These are phyloP conservation scores for Tiliacea aurago DNA, from an alignment of 2,888 invertebrate species.

Conservation along the genomic window DNA sequence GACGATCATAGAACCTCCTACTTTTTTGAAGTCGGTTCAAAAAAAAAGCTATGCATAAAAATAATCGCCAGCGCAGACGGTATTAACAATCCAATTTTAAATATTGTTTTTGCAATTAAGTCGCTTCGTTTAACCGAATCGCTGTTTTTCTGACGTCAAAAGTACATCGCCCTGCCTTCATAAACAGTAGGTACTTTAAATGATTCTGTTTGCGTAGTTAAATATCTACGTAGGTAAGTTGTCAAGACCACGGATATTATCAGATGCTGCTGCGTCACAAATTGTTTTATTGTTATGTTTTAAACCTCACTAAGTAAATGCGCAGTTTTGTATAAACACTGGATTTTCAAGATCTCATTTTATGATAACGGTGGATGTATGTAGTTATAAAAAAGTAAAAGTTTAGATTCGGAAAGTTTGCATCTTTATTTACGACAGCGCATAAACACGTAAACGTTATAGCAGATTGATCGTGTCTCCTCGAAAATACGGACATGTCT, in stretches of 20 bases:
- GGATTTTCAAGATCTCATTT: slow-evolving; percentile 31
- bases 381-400: slow-evolving; percentile 22
- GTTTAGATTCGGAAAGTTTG: slow-evolving; percentile 26
- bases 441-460: slow-evolving; percentile 20
- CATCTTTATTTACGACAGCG: slow-evolving; percentile 27
- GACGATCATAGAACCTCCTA: too few species aligned
- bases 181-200: slow-evolving; percentile 58
- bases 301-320: slow-evolving; percentile 40
- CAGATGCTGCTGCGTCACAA: slow-evolving; percentile 59
- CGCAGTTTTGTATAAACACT: slow-evolving; percentile 24
- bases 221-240: slow-evolving; percentile 52
- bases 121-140: slow-evolving; percentile 22
- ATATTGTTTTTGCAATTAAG: slow-evolving; percentile 33
- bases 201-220: slow-evolving; percentile 52
- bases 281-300: slow-evolving; percentile 57
- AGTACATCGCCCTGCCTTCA: slow-evolving; percentile 55
- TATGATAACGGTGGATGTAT: slow-evolving; percentile 23
- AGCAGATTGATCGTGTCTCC: slow-evolving; percentile 26
- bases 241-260: slow-evolving; percentile 61
- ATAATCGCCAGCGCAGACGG: not conserved
- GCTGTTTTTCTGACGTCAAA: slow-evolving; percentile 49
- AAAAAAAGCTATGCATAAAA: not conserved
- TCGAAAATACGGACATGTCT: slow-evolving; percentile 56
- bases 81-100: slow-evolving; percentile 28
- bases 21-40: too few species aligned